Conservation (phyloP, 1,140 invertebrate genomes). For the Achroia grisella region DNA sequence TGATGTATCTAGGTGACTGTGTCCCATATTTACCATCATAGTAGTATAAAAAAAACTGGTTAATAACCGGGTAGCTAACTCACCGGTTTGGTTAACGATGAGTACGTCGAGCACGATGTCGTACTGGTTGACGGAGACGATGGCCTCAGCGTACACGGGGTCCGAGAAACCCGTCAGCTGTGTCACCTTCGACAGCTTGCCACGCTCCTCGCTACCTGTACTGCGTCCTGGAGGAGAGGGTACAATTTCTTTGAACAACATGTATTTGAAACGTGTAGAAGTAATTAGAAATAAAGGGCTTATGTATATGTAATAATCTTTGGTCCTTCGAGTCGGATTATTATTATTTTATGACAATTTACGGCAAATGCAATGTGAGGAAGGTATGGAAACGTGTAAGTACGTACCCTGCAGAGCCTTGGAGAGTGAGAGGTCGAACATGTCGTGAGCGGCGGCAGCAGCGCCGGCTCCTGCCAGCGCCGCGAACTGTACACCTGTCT, state of each 20-base stretch:
- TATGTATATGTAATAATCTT: too few relatives aligned
- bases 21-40: too few relatives aligned
- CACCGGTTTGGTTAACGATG: conserved; percentile 97
- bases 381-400: not conserved
- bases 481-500: conserved; percentile 84
- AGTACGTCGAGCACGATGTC: conserved; percentile 98
- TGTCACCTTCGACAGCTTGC: conserved; percentile 89
- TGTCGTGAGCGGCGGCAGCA: conserved; percentile 78
- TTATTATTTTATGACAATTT: too few relatives aligned
- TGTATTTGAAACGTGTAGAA: too few relatives aligned
- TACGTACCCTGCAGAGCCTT: conserved; percentile 78
- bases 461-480: conserved; percentile 76
- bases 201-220: conserved; percentile 59
- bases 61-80: too few relatives aligned
- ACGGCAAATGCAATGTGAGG: too few relatives aligned
- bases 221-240: conserved; percentile 37
- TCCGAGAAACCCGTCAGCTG: conserved; percentile 99
- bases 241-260: too few relatives aligned
- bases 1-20: too few relatives aligned
- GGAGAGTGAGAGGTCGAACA: conserved; percentile 96
- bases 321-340: too few relatives aligned
- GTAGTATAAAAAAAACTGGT: too few relatives aligned
- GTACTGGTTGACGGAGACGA: conserved; percentile 99
- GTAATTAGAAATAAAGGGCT: too few relatives aligned
- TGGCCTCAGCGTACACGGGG: conserved; percentile 99